phyloP scores from a whole-genome alignment of 1,140 invertebrate species.

The Drosophila sturtevanti region DNA sequence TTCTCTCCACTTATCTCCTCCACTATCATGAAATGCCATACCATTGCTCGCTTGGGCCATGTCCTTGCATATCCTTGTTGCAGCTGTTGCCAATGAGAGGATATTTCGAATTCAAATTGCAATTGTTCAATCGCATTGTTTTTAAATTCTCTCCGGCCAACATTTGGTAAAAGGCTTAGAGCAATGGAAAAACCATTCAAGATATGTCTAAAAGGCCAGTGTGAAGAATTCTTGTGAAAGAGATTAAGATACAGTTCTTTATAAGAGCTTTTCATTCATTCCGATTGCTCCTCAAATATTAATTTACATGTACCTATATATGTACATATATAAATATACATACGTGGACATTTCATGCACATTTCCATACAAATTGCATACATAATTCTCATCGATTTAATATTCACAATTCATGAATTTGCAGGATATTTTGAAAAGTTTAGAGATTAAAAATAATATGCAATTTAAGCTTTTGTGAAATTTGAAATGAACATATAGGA shows the following conservation, averaged over 20 bases:
- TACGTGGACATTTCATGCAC: background rate
- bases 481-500: too few relatives aligned
- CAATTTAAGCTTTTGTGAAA: background rate
- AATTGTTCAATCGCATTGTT: conserved; percentile 6
- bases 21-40: background rate
- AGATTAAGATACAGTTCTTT: background rate
- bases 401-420: background rate
- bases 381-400: background rate
- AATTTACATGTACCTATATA: background rate
- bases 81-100: conserved; percentile 6
- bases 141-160: conserved; percentile 2
- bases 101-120: conserved; percentile 1
- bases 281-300: background rate
- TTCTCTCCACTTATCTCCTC: background rate
- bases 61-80: conserved; percentile 10
- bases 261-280: background rate
- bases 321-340: too few relatives aligned
- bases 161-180: background rate
- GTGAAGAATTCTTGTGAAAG: background rate
- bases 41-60: background rate
- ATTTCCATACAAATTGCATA: background rate
- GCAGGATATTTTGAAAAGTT: too few relatives aligned
- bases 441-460: background rate
- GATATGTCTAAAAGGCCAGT: background rate
- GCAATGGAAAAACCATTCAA: background rate